These are phyloP conservation scores for Spodoptera littoralis DNA, from an alignment of 2,888 invertebrate genomes.

Conservation along the genomic window DNA sequence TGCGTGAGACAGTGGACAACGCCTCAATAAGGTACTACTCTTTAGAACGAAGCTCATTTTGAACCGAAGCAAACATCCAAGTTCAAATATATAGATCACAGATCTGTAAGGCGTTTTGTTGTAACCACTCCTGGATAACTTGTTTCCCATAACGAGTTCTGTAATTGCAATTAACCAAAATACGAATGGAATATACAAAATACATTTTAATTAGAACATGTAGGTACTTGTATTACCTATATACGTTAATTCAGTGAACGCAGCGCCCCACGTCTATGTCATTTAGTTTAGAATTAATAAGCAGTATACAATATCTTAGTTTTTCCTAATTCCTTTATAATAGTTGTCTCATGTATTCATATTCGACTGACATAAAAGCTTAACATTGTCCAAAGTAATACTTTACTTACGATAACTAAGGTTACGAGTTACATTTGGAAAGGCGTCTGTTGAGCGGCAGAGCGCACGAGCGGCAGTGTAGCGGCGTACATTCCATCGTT, in stretches of 20 bases:
- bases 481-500: constrained; percentile 51
- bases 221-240: constrained; percentile 12
- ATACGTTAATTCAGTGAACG: constrained; percentile 19
- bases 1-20: constrained; percentile 15
- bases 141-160: background rate
- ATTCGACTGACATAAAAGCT: constrained; percentile 40
- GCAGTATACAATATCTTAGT: constrained; percentile 38
- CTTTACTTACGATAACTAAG: constrained; percentile 41
- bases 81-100: constrained; percentile 21
- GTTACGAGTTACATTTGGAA: constrained; percentile 44
- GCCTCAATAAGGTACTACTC: constrained; percentile 1
- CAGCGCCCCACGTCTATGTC: constrained; percentile 27
- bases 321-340: constrained; percentile 39
- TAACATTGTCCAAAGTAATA: constrained; percentile 45
- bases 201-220: background rate
- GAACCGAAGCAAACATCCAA: background rate
- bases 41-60: background rate
- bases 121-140: background rate
- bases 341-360: constrained; percentile 26
- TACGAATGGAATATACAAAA: constrained; percentile 13
- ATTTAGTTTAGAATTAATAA: constrained; percentile 40
- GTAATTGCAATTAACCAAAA: constrained; percentile 14
- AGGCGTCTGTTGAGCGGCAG: constrained; percentile 32
- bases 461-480: constrained; percentile 41
- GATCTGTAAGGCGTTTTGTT: constrained; percentile 32